Evolutionary conservation across 2,888 invertebrate species (phyloP).

Genomic region (Lycocerus yunnanus): DNA sequence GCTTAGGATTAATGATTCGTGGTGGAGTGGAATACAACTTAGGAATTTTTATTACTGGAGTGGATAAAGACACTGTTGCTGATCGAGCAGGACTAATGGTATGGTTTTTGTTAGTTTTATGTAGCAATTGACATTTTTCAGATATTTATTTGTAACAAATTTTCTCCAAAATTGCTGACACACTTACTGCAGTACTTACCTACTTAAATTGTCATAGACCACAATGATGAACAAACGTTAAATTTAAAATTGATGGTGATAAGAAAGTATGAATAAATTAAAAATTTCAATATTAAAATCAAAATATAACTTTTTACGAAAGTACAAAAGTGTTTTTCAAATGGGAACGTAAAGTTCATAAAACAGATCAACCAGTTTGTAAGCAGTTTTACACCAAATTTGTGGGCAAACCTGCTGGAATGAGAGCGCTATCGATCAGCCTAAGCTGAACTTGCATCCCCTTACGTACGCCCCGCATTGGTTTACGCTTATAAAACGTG

Average conservation of each 20-base stretch:
- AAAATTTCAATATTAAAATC: neutral
- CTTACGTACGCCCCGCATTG: constrained; percentile 7
- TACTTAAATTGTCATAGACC: neutral
- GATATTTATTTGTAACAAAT: neutral
- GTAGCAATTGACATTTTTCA: neutral
- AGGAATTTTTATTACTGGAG: constrained; percentile 94
- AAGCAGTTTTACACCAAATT: constrained; percentile 17
- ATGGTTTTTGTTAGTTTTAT: constrained; percentile 39
- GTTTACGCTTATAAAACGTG: constrained; percentile 12
- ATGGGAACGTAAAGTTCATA: neutral
- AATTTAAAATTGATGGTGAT: no score
- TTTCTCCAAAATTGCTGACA: neutral
- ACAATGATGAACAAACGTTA: no score
- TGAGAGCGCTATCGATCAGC: constrained; percentile 13
- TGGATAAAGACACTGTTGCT: constrained; percentile 91
- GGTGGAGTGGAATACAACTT: constrained; percentile 94
- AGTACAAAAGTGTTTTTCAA: neutral
- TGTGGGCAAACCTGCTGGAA: constrained; percentile 13
- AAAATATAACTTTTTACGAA: neutral
- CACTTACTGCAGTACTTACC: no score
- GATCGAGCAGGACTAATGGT: constrained; percentile 90
- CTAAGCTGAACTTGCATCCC: constrained; percentile 11
- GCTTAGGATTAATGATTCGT: constrained; percentile 91
- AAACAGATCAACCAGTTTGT: constrained; percentile 3
- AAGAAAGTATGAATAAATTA: no score